Conservation (phyloP, 2,888 invertebrate genomes). For the Lasioglossum calceatum region DNA sequence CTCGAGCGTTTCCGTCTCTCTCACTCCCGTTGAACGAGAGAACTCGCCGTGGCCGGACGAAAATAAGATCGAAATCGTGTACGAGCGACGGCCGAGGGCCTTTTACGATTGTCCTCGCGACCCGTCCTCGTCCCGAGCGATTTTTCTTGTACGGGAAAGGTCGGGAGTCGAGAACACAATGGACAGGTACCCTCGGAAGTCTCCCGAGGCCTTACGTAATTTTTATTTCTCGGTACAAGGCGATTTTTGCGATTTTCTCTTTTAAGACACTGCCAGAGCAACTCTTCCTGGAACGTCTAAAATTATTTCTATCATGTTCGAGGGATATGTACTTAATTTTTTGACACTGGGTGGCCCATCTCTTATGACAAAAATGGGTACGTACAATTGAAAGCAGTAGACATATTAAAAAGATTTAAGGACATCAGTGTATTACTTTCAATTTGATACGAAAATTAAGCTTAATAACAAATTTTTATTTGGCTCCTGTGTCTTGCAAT, state of each 20-base stretch:
- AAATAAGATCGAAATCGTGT: conserved; percentile 52
- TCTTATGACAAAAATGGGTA: no score
- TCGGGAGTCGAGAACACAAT: conserved; percentile 43
- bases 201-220: conserved; percentile 41
- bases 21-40: not conserved
- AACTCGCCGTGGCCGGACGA: not conserved
- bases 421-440: no score
- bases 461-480: no score
- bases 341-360: not conserved
- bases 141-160: conserved; percentile 41
- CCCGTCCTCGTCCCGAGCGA: conserved; percentile 28
- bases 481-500: no score
- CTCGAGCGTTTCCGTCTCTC: conserved; percentile 22
- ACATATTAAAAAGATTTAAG: no score
- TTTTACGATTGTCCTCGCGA: conserved; percentile 41
- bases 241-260: conserved; percentile 15
- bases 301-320: no score
- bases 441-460: no score
- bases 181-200: conserved; percentile 10
- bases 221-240: conserved; percentile 23
- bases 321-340: not conserved
- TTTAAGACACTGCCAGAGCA: not conserved
- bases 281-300: no score
- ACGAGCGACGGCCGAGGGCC: conserved; percentile 17
- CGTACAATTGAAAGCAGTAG: no score